Conservation (phyloP, 2,888 invertebrate species). For the Tiphia femorata region DNA sequence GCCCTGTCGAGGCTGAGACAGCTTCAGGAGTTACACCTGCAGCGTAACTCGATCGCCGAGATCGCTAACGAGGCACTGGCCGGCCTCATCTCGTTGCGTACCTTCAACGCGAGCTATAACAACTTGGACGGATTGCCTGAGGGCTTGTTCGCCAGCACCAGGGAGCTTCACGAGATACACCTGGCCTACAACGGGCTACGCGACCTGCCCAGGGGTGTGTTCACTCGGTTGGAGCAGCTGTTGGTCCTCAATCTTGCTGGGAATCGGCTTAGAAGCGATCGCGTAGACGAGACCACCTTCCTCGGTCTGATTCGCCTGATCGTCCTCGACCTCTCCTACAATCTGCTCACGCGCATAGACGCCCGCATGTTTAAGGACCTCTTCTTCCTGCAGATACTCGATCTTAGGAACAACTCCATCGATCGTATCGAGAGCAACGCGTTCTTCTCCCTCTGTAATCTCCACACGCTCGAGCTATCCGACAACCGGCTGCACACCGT, state of each 20-base stretch:
- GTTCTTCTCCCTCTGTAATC: slow-evolving; percentile 87
- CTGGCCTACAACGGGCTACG: slow-evolving; percentile 87
- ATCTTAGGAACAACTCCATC: slow-evolving; percentile 88
- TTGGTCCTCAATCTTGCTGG: slow-evolving; percentile 86
- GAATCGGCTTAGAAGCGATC: slow-evolving; percentile 87
- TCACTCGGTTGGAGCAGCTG: slow-evolving; percentile 87
- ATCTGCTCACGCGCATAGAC: slow-evolving; percentile 86
- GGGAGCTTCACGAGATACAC: slow-evolving; percentile 86
- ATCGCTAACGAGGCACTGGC: slow-evolving; percentile 84
- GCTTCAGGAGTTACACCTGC: slow-evolving; percentile 83
- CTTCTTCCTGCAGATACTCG: slow-evolving; percentile 87
- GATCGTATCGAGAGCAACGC: slow-evolving; percentile 91
- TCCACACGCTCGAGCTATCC: slow-evolving; percentile 90
- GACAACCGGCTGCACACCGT: slow-evolving; percentile 88
- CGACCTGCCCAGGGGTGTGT: slow-evolving; percentile 84
- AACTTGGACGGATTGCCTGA: slow-evolving; percentile 84
- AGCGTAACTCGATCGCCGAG: slow-evolving; percentile 86
- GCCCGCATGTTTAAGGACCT: slow-evolving; percentile 88
- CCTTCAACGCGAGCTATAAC: slow-evolving; percentile 90
- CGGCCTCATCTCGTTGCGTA: slow-evolving; percentile 82
- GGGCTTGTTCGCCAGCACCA: slow-evolving; percentile 83
- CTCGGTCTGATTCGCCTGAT: slow-evolving; percentile 87
- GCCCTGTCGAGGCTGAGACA: slow-evolving; percentile 82
- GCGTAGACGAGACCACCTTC: slow-evolving; percentile 88
- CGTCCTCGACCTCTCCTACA: slow-evolving; percentile 87